phyloP scores from a whole-genome alignment of 1,140 invertebrate genomes.

The Rhyzopertha dominica region DNA sequence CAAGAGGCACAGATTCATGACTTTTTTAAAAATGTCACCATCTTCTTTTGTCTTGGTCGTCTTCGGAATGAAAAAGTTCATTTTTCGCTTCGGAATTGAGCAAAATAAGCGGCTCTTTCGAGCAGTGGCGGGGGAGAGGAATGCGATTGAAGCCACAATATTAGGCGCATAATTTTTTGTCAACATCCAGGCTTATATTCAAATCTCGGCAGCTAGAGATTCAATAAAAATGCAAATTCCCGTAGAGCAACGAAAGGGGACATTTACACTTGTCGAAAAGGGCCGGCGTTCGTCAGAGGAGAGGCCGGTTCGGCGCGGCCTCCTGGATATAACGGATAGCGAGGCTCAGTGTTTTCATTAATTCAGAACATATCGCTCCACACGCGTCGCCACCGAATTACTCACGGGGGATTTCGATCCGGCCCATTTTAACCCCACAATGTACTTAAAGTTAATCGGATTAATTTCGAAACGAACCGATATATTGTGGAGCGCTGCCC shows the following conservation, averaged over 20 bases:
- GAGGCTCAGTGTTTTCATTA: slow-evolving; percentile 43
- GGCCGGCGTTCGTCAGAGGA: slow-evolving; percentile 28
- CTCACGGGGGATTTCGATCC: slow-evolving; percentile 40
- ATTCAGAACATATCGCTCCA: slow-evolving; percentile 41
- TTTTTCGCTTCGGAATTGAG: too few relatives aligned
- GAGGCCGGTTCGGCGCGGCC: slow-evolving; percentile 7
- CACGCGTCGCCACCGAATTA: slow-evolving; percentile 42
- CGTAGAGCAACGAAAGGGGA: slow-evolving; percentile 40
- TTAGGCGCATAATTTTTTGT: slow-evolving; percentile 42
- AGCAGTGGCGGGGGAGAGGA: slow-evolving; percentile 15
- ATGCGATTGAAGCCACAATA: slow-evolving; percentile 27
- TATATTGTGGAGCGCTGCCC: slow-evolving; percentile 31
- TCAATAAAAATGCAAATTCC: slow-evolving; percentile 46
- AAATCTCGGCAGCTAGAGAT: slow-evolving; percentile 42
- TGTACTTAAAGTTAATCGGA: slow-evolving; percentile 43
- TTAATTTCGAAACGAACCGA: slow-evolving; percentile 37
- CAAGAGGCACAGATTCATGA: too few relatives aligned
- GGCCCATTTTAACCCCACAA: slow-evolving; percentile 42
- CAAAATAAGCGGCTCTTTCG: too few relatives aligned
- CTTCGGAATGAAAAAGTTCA: too few relatives aligned
- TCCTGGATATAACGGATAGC: too few relatives aligned
- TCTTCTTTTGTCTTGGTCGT: too few relatives aligned
- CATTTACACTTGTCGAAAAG: slow-evolving; percentile 44
- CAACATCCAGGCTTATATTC: slow-evolving; percentile 40
- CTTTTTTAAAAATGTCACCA: too few relatives aligned